Evolutionary conservation across 2,888 invertebrate genomes (phyloP).

Genomic region (Melinaea menophilus): DNA sequence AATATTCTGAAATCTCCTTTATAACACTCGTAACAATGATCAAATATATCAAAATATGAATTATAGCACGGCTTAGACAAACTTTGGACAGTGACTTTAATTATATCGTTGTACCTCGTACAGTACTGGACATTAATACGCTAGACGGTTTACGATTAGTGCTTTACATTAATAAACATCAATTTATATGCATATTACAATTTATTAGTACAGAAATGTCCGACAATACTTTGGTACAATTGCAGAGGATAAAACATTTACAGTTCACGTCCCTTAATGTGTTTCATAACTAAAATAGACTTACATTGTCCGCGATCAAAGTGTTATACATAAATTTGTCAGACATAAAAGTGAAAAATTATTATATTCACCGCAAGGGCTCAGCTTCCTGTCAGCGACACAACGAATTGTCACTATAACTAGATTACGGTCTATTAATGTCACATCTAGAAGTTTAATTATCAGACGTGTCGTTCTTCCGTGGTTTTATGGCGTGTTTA

Average conservation of each 20-base stretch:
- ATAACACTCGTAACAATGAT: no score
- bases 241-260: neutral
- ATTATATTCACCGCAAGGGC: no score
- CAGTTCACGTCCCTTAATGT: neutral
- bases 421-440: conserved; percentile 25
- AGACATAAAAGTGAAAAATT: no score
- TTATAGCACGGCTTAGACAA: no score
- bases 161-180: conserved; percentile 2
- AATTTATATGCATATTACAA: neutral
- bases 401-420: conserved; percentile 17
- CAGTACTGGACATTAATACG: neutral
- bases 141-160: neutral
- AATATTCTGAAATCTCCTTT: no score
- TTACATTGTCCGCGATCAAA: no score
- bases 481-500: no score
- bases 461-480: neutral
- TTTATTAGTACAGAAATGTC: conserved; percentile 2
- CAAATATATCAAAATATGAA: no score
- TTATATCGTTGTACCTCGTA: neutral
- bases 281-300: neutral
- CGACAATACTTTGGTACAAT: neutral
- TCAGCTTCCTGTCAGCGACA: conserved; percentile 12
- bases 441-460: conserved; percentile 14
- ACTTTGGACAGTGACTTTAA: no score
- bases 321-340: no score